Evolutionary conservation across 1,140 invertebrate species (phyloP), one percentile per base, ranked within the genome.

Genomic region (Procambarus virginalis): DNA sequence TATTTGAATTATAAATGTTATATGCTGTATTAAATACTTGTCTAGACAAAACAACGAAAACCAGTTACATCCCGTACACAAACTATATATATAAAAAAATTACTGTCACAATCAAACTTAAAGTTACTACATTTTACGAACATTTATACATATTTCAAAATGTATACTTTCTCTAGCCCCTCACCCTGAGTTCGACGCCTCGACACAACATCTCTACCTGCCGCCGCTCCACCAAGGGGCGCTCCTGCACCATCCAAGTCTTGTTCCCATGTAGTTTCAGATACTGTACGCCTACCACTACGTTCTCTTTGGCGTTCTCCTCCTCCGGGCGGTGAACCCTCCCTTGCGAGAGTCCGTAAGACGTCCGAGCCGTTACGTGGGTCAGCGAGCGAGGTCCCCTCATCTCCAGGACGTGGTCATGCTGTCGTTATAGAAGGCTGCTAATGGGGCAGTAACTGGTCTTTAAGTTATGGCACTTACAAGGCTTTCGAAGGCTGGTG

Each of bases 171-270:
- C n/a, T 48, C 79, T 6, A 34, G 77, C 8, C 34, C 34, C 92
- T 90, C 92, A 95, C 94, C 86, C 93, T 91, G n/a, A 93, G 93
- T 46, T 93, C 90, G 91, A 95, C 94, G 82, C 94, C 94, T 85
- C 95, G 86, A 91, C 95, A 95, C 6, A 95, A 92, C 17, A 93
- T 92, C 88, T 94, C 93, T 17, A 89, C 84, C 60, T 93, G 84
- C 46, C 55, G 76, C 79, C 93, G 93, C 83, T 93, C 93, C 58
- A 93, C 90, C 82, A 93, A 92, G 10, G 93, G 92, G 10, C 89
- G 75, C 73, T 93, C 93, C 73, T 90, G 51, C 45, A 81, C 77
- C 76, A 83, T 82, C 70, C 85, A 84, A 2, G 84, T 58, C 45
- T 51, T 78, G 73, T 89, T 89, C 46, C 34, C 81, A 73, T 89